Base-by-base conservation (phyloP, 1,140 invertebrate genomes). In the Macrobrachium rosenbergii region DNA sequence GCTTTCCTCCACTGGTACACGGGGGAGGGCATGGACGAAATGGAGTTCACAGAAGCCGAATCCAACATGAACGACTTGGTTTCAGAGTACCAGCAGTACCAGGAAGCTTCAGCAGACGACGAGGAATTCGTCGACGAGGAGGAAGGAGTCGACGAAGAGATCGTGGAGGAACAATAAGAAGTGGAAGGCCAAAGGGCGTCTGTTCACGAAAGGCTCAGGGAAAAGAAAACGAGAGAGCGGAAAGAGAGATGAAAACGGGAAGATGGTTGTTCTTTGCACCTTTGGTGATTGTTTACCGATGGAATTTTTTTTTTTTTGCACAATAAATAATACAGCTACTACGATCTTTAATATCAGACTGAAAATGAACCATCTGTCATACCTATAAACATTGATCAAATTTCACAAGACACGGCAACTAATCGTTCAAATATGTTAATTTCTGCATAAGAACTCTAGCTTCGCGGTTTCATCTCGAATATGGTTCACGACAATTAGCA, bases 1-100 rank as follows among this genome's bases (percentile, higher is more conserved):
- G 82, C 82, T 63, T 83, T 83, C 73, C 82, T 83, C 2, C 82
- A 83, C 28, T 83, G 82, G 82, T 83, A 83, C 37, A 83, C 82
- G 5, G 82, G 82, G 6, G 82, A 83, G 5, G 82, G 82, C 23
- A 83, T 83, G 82, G 82, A 83, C 58, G 82, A 83, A 19, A 83
- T 83, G 82, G 82, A 83, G 59, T 83, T 83, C 17, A 83, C 82
- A 14, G 82, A 83, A 37, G 82, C 82, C 0, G 82, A 83, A 60
- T 76, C 72, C 17, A 83, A 83, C 59, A 83, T 83, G 82, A 83
- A 83, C 58, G 82, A 83, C 58, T 28, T 83, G 17, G 82, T 83
- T 3, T 76, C 72, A 5, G 82, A 83, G 59, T 83, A 83, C n/a
- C 82, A 83, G 60, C 82, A 83, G 12, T 83, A 83, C 72, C 82